Conservation (phyloP, 1,140 invertebrate genomes). For the Neodiprion fabricii region DNA sequence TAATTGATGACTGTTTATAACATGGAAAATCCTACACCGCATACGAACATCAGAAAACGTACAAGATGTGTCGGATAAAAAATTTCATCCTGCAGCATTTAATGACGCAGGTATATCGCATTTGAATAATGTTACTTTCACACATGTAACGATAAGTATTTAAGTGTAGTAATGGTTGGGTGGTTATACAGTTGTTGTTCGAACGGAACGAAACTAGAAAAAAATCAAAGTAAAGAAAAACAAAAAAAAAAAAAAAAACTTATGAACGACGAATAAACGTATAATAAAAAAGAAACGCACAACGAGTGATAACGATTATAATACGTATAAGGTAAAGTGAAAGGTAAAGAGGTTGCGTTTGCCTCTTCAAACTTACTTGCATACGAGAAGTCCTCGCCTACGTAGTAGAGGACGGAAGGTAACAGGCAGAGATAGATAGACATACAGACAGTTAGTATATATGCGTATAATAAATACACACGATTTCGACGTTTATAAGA, state of each 20-base stretch:
- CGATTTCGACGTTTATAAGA: no score
- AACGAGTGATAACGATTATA: slow-evolving; percentile 22
- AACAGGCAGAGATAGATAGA: slow-evolving; percentile 60
- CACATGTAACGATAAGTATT: no score
- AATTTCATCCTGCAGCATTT: not conserved
- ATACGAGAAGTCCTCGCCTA: slow-evolving; percentile 61
- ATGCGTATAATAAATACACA: slow-evolving; percentile 26
- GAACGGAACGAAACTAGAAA: not conserved
- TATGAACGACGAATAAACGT: no score
- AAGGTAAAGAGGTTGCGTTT: slow-evolving; percentile 18
- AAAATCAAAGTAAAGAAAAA: not conserved
- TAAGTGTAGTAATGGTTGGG: no score
- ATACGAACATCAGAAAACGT: no score
- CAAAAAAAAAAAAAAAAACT: no score
- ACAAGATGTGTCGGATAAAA: not conserved
- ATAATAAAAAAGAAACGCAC: no score
- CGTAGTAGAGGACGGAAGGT: slow-evolving; percentile 54
- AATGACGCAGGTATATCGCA: no score
- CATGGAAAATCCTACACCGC: not conserved
- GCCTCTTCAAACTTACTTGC: slow-evolving; percentile 55
- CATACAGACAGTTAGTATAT: slow-evolving; percentile 55
- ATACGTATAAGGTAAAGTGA: not conserved
- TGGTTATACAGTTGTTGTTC: no score
- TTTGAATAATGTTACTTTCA: no score
- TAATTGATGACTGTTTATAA: slow-evolving; percentile 36